These are phyloP conservation scores for Myotis vivesi DNA, from an alignment of 2,797 vertebrate species.

Conservation along the genomic window DNA sequence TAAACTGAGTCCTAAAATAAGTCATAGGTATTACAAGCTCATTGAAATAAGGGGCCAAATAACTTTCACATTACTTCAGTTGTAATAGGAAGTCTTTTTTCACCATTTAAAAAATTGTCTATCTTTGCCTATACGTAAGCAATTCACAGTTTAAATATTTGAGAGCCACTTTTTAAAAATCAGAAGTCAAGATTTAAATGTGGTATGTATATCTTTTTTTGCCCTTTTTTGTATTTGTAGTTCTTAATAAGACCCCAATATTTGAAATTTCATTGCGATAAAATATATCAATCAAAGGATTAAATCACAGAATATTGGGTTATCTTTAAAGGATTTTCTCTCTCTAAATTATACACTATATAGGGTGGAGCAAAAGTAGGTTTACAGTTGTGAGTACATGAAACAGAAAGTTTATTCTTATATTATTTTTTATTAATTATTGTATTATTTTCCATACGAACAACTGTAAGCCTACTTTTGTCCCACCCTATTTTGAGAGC, in stretches of 20 bases:
- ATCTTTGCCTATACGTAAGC: neutral
- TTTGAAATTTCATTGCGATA: neutral
- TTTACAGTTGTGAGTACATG: neutral
- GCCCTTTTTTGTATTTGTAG: neutral
- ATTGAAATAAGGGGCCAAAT: neutral
- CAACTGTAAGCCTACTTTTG: neutral
- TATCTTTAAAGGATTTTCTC: neutral
- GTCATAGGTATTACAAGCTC: neutral
- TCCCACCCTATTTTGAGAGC: neutral
- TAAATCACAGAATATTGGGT: neutral
- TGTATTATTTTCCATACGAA: neutral
- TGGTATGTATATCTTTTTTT: neutral
- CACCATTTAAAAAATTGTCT: neutral
- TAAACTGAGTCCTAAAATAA: neutral
- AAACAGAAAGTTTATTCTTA: neutral
- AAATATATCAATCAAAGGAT: neutral
- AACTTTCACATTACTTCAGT: neutral
- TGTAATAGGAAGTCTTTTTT: neutral
- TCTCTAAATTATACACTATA: neutral
- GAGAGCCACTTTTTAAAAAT: slow-evolving; percentile 7
- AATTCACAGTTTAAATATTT: slow-evolving; percentile 25
- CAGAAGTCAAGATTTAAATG: slow-evolving; percentile 2
- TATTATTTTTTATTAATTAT: neutral
- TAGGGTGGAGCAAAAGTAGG: neutral
- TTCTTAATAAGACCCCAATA: neutral